Conservation (phyloP, 2,113 vertebrate genomes). For the Rhinichthys klamathensis region DNA sequence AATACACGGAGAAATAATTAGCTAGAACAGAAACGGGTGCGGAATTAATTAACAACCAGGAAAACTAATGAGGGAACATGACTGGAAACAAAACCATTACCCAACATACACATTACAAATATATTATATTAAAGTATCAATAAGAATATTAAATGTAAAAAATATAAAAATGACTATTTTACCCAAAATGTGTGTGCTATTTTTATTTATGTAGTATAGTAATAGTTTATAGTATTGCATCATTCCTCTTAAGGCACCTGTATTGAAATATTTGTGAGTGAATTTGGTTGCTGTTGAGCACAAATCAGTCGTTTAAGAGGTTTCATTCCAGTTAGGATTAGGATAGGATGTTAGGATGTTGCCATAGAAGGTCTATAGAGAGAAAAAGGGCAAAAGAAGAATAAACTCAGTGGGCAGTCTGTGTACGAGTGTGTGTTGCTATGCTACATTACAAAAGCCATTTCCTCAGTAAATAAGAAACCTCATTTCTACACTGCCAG, state of each 20-base stretch:
- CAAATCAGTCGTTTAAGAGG: neutral
- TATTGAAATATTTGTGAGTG: neutral
- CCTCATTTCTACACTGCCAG: slow-evolving; percentile 52
- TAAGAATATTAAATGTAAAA: no score
- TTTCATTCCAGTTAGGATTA: no score
- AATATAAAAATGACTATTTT: neutral
- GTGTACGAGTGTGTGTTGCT: slow-evolving; percentile 9
- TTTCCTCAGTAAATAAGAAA: slow-evolving; percentile 59
- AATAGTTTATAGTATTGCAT: neutral
- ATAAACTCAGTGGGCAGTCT: slow-evolving; percentile 33
- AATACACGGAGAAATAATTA: no score
- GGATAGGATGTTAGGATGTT: neutral
- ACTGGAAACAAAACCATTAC: no score
- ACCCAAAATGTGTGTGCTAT: neutral
- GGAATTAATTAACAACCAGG: no score
- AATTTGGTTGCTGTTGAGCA: neutral
- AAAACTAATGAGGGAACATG: no score
- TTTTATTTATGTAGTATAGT: neutral
- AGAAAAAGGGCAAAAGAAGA: slow-evolving; percentile 26
- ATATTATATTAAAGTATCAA: neutral
- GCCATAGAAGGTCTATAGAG: neutral
- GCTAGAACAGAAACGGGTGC: no score
- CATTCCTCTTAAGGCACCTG: neutral
- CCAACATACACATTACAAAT: no score
- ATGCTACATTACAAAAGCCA: slow-evolving; percentile 42